Evolutionary conservation across 1,140 invertebrate species (phyloP), one percentile per base, ranked within the genome.

Genomic region (Bicyclus anynana): DNA sequence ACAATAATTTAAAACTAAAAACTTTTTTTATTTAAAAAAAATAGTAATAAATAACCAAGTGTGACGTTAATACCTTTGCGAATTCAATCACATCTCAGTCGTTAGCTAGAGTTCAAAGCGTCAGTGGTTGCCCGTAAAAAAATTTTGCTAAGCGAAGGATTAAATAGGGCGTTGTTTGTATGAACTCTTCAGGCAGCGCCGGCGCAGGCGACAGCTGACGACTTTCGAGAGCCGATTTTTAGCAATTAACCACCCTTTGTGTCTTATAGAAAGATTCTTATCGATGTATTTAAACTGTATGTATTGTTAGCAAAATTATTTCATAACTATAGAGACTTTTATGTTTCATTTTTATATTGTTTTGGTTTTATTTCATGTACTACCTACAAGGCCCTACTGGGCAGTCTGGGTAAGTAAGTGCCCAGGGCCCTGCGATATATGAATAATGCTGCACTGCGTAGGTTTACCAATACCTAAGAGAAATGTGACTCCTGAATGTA

Each of bases 151-250:
- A 82, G 62, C 62, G 52, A 67, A n/a, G 80, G 80, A 84, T 83
- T 81, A 80, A 67, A 80, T 72, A 62, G 62, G 69, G 65, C 80
- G 80, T 69, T 72, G 69, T 59, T 62, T 54, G 63, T 67, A 52
- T 44, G 59, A 57, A 64, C 70, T 71, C 79, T 74, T 72, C 66
- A 75, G 69, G 61, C 66, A 74, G 71, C 72, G 74, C 80, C 55
- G 64, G 70, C 77, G 77, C 78, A 72, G 73, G 59, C 77, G 80
- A 75, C 81, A 84, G 80, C 80, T 86, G 83, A 82, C 73, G 69
- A 52, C 40, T 60, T 53, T 64, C 62, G 58, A 63, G 61, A 61
- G 63, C 64, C 55, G 50, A 53, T 64, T 76, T 75, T 74, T 68
- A 73, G 63, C 65, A 74, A 79, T 75, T 74, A 79, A 75, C 67